Percentiles rank a stretch among this genome's conserved stretches.
Evolutionary conservation across 2,888 invertebrate genomes (phyloP).

Genomic region (Meloe dianella): DNA sequence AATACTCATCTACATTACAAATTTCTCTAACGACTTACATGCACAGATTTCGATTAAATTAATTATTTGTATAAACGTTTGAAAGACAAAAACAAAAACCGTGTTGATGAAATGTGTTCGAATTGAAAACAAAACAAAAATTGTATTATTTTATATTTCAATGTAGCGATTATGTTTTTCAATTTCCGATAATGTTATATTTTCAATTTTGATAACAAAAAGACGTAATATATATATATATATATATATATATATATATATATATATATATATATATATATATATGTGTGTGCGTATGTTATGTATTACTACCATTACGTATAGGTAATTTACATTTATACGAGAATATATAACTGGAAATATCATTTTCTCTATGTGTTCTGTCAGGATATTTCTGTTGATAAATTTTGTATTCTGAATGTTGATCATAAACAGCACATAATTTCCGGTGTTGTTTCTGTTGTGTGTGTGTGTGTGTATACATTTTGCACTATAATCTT

Average conservation of each 20-base stretch:
- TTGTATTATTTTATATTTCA: no score
- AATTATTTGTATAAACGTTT: conserved; percentile 22
- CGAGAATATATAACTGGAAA: conserved; percentile 34
- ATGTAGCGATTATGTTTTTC: no score
- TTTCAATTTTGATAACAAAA: conserved; percentile 13
- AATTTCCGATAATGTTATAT: conserved; percentile 36
- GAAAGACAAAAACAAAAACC: no score
- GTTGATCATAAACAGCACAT: conserved; percentile 33
- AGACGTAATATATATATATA: conserved; percentile 26
- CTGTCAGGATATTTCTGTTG: conserved; percentile 30
- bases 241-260: conserved; percentile 31
- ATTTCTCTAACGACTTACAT: conserved; percentile 28
- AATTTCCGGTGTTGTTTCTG: conserved; percentile 29
- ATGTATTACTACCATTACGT: background rate
- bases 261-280: conserved; percentile 22
- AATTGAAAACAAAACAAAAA: no score
- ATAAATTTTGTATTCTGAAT: conserved; percentile 28
- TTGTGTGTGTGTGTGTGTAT: no score
- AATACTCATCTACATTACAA: conserved; percentile 28
- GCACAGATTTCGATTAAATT: conserved; percentile 28
- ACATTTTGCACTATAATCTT: background rate
- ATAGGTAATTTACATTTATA: conserved; percentile 35
- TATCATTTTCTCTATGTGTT: conserved; percentile 34
- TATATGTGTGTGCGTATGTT: conserved; percentile 18
- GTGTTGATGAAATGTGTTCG: no score